A percentile compares a stretch with the other conserved stretches of the same genome.
These are phyloP conservation scores for Accipiter virgatus DNA, from an alignment of 2,113 vertebrate species.

Conservation along the genomic window DNA sequence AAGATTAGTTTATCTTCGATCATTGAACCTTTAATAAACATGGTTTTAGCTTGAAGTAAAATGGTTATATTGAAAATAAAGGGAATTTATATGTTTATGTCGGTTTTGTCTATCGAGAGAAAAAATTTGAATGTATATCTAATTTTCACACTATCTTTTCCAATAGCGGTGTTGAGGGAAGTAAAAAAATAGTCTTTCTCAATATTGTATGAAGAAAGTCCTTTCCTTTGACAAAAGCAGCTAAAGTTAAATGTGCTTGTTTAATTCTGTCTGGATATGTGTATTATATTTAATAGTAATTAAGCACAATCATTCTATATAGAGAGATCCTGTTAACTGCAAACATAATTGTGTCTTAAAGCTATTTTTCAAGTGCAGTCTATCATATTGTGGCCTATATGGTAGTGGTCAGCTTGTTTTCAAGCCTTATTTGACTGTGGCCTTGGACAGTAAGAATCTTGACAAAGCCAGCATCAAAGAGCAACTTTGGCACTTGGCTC, in stretches of 20 bases:
- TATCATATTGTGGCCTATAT: neutral
- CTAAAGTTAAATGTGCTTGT: neutral
- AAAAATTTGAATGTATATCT: neutral
- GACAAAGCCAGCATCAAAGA: neutral
- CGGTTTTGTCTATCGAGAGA: neutral
- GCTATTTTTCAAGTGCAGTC: neutral
- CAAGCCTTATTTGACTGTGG: neutral
- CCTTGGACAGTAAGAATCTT: neutral
- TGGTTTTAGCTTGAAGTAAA: slow-evolving; percentile 14
- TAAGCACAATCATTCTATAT: neutral
- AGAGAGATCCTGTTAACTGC: neutral
- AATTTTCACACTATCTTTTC: neutral
- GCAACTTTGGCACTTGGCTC: neutral
- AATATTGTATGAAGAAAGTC: neutral
- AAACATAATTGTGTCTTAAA: neutral
- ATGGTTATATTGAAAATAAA: slow-evolving; percentile 33
- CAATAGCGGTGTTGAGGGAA: neutral
- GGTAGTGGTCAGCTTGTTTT: neutral
- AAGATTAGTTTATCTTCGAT: slow-evolving; percentile 46
- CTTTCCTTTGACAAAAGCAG: neutral
- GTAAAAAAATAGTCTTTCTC: neutral
- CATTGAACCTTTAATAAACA: slow-evolving; percentile 54
- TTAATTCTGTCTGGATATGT: neutral
- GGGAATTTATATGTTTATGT: slow-evolving; percentile 14
- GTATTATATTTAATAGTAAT: neutral